These are phyloP conservation scores for Caenorhabditis doughertyi DNA, from an alignment of 2,888 invertebrate species.

Conservation along the genomic window DNA sequence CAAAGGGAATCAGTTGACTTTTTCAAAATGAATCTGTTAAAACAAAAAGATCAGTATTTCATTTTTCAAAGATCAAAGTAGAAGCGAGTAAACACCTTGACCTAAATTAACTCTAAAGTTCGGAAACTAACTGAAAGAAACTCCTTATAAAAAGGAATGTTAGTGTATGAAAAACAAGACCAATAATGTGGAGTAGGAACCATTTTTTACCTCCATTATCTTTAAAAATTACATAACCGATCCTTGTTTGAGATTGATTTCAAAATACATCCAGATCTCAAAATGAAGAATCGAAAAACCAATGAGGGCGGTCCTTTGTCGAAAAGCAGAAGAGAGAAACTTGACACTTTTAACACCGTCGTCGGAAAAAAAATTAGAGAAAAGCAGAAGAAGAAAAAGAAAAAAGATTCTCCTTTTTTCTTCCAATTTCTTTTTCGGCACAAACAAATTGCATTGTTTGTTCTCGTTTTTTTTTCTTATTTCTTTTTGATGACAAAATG, in stretches of 20 bases:
- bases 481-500: slow-evolving; percentile 29
- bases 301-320: slow-evolving; percentile 29
- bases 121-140: no score
- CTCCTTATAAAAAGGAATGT: no score
- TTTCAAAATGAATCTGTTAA: no score
- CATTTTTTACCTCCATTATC: no score
- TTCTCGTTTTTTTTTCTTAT: slow-evolving; percentile 22
- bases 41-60: no score
- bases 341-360: slow-evolving; percentile 54
- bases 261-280: not conserved
- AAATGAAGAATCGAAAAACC: slow-evolving; percentile 10
- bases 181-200: no score
- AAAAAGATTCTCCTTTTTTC: slow-evolving; percentile 18
- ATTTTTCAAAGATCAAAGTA: no score
- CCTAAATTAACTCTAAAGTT: no score
- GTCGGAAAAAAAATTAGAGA: slow-evolving; percentile 15
- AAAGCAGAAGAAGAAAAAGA: slow-evolving; percentile 4
- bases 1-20: no score
- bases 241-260: not conserved
- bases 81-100: no score
- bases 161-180: no score
- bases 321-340: slow-evolving; percentile 19
- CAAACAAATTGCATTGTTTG: slow-evolving; percentile 57
- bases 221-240: not conserved
- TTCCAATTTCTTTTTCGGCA: slow-evolving; percentile 30